These are phyloP conservation scores for Hylaeus anthracinus DNA, from an alignment of 1,140 invertebrate species.

Conservation along the genomic window DNA sequence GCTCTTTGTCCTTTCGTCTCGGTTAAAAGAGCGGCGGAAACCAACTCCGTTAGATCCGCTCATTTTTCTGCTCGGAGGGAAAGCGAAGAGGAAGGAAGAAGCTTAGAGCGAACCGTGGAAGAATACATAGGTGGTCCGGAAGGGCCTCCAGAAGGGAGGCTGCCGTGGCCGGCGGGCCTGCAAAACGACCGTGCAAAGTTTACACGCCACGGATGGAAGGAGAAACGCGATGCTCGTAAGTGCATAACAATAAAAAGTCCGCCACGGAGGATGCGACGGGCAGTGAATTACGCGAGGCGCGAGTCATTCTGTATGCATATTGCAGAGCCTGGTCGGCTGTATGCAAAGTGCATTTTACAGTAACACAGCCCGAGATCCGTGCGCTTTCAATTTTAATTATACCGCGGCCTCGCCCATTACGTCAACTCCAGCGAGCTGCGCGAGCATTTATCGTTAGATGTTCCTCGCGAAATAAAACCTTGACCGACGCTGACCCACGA, in stretches of 20 bases:
- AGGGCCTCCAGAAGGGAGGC: too few species aligned
- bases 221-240: conserved; percentile 45
- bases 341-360: conserved; percentile 53
- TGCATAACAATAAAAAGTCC: conserved; percentile 53
- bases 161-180: background rate
- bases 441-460: background rate
- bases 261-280: background rate
- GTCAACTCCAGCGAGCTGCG: conserved; percentile 10
- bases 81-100: background rate
- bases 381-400: conserved; percentile 51
- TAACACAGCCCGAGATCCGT: conserved; percentile 43
- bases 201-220: conserved; percentile 6
- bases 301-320: conserved; percentile 49
- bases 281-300: conserved; percentile 40
- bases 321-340: conserved; percentile 4
- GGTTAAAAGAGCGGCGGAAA: background rate
- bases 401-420: background rate
- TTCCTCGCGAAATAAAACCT: background rate
- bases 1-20: too few species aligned
- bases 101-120: background rate
- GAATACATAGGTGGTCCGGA: background rate
- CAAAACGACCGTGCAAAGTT: conserved; percentile 17
- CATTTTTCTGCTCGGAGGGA: background rate
- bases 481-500: background rate
- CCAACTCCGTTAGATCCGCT: background rate